Evolutionary conservation across 2,888 invertebrate genomes (phyloP), one percentile per base, ranked within the genome.

Genomic region (Pyralis farinalis): DNA sequence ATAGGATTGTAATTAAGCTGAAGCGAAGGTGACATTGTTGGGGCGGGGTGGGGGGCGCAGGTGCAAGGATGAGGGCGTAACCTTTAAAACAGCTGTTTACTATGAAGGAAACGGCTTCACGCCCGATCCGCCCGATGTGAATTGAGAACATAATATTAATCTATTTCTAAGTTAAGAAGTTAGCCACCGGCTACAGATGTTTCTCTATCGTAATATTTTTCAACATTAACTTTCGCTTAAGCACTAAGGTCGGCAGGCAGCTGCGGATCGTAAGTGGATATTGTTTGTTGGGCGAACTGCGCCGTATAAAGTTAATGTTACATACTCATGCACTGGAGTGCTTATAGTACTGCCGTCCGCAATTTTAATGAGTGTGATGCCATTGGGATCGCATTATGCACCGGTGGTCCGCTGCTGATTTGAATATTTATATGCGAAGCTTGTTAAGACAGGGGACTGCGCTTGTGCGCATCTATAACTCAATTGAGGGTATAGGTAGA

Each of bases 41-140:
- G 63, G 66, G 48, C 47, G 55, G 50, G 52, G 46, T 55, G 55
- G 63, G 21, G 52, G 49, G 47, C 54, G 83, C 87, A 87, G 87
- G 87, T 88, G 87, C 77, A 64, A 68, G 70, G 70, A 72, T 71
- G 66, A 70, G 73, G 82, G 82, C 73, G 82, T 84, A 77, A 80
- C 81, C 80, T 83, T 83, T 76, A 60, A 53, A 75, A 79, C 87
- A 88, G 85, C 87, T 86, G 87, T 74, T 79, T 65, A 61, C 69
- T 62, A 67, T 61, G 63, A 58, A 75, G 76, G 77, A 78, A 84
- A 78, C 71, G 59, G 58, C 69, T 69, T 57, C 57, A 63, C 70
- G 62, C 58, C 58, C 61, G 63, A 71, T 69, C 66, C 53, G 49
- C 44, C 57, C 56, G 50, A 59, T 61, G 66, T 61, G 61, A 67